phyloP scores from a whole-genome alignment of 2,113 vertebrate genomes.

The Agelaius tricolor region DNA sequence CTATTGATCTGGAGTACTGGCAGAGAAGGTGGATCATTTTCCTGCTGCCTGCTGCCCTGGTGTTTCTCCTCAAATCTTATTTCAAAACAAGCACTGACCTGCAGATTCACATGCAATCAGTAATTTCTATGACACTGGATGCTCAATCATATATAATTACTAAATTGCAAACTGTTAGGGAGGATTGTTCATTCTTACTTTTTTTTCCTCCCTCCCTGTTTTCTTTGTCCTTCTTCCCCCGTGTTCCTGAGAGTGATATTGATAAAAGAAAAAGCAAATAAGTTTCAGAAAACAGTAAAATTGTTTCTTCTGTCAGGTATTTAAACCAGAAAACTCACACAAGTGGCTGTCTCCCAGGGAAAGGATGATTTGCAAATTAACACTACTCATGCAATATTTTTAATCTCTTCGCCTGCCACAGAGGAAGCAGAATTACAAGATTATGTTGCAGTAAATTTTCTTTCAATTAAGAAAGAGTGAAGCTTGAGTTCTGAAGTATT shows the following conservation, averaged over 20 bases:
- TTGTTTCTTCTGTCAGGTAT: not conserved
- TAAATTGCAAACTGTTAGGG: not conserved
- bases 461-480: not conserved
- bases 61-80: not conserved
- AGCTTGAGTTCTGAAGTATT: not conserved
- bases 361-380: not conserved
- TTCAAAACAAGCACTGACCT: not conserved
- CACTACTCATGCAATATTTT: not conserved
- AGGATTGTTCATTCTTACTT: not conserved
- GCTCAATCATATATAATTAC: not conserved
- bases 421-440: not conserved
- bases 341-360: not conserved
- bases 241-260: not conserved
- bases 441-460: not conserved
- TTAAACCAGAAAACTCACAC: not conserved
- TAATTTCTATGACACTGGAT: not conserved
- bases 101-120: not conserved
- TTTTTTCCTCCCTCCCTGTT: not conserved
- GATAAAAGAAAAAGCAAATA: not conserved
- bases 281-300: not conserved
- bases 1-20: not conserved
- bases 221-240: not conserved
- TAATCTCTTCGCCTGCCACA: not conserved
- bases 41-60: not conserved
- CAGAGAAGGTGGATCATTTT: not conserved